A percentile compares a stretch with the other conserved stretches of the same genome.
These are phyloP conservation scores for Lophochroa leadbeateri DNA, from an alignment of 2,113 vertebrate genomes.

Conservation along the genomic window DNA sequence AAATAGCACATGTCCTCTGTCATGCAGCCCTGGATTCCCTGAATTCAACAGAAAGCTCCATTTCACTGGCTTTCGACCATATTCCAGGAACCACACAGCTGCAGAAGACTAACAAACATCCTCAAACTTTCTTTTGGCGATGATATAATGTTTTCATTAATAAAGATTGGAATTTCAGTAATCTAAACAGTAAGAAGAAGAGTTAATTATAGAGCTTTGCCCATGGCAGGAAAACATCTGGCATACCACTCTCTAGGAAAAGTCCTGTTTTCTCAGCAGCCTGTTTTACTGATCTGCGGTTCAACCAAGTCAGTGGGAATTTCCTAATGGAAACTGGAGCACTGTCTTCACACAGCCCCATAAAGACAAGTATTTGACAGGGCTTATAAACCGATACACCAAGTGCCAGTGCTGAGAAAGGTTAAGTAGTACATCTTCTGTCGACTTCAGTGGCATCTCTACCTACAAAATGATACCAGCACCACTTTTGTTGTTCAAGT, in stretches of 20 bases:
- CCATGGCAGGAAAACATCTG: conserved; percentile 31
- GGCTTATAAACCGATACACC: not conserved
- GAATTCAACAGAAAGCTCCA: not conserved
- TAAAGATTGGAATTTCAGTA: not conserved
- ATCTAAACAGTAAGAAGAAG: not conserved
- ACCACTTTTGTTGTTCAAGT: not conserved
- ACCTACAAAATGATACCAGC: not conserved
- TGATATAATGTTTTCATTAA: conserved; percentile 5
- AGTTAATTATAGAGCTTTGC: conserved; percentile 20
- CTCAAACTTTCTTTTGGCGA: not conserved
- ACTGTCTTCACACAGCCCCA: not conserved
- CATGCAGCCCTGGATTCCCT: not conserved
- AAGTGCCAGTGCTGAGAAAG: not conserved
- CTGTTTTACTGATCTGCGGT: not conserved
- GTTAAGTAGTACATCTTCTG: not conserved
- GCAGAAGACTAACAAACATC: not conserved
- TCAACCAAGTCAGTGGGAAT: not conserved
- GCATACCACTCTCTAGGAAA: not conserved
- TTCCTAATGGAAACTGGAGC: not conserved
- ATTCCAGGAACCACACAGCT: not conserved
- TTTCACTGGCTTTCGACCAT: not conserved
- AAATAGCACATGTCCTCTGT: not conserved
- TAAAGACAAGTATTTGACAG: not conserved
- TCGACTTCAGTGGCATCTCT: not conserved
- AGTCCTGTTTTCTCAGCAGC: conserved; percentile 1